A percentile compares a stretch with the other conserved stretches of the same genome.
Conservation (phyloP, 2,113 vertebrate genomes). For the Notarius lentiginosus region DNA sequence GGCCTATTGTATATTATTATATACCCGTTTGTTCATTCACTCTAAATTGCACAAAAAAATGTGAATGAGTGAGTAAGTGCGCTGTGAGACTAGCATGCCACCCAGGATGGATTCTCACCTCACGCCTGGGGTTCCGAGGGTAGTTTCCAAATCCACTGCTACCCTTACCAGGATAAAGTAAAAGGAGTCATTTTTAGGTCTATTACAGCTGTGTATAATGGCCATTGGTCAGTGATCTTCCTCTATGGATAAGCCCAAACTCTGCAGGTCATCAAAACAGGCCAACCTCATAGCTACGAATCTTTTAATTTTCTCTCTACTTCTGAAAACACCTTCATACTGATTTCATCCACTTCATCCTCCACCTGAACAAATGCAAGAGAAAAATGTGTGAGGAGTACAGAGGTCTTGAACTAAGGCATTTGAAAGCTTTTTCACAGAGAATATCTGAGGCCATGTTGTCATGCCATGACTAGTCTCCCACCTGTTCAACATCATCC, state of each 20-base stretch:
- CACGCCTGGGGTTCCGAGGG: no score
- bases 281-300: slow-evolving; percentile 20
- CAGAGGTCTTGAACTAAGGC: neutral
- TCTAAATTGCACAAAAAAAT: neutral
- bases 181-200: neutral
- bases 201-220: neutral
- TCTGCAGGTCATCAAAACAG: neutral
- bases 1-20: neutral
- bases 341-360: slow-evolving; percentile 79
- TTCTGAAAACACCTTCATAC: slow-evolving; percentile 70
- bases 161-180: neutral
- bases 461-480: neutral
- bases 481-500: slow-evolving; percentile 74
- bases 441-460: no score
- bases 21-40: neutral
- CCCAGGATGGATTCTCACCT: neutral
- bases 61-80: neutral
- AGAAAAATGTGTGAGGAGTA: neutral
- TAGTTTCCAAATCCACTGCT: neutral
- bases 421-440: neutral
- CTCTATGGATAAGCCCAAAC: neutral
- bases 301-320: slow-evolving; percentile 73
- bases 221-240: no score
- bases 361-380: slow-evolving; percentile 64
- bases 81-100: neutral